phyloP scores from a whole-genome alignment of 2,113 vertebrate species.

The Trochalopteron elliotii region DNA sequence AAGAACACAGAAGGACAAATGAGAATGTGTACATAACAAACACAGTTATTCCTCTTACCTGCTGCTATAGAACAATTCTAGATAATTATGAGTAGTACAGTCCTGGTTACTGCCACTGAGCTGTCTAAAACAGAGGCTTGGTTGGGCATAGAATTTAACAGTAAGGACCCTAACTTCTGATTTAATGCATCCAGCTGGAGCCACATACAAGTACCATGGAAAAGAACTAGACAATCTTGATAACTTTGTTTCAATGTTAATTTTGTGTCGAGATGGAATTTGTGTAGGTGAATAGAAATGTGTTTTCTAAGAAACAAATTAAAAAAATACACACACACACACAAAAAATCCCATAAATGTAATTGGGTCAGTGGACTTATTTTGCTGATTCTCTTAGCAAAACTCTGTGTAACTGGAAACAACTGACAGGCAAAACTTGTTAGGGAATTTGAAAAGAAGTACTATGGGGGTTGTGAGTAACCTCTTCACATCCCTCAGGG shows the following conservation, averaged over 20 bases:
- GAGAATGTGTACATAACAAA: background rate
- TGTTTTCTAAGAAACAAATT: background rate
- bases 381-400: background rate
- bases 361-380: background rate
- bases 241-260: background rate
- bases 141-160: background rate
- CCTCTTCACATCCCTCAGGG: background rate
- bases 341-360: accelerated
- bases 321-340: background rate
- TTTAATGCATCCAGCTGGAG: background rate
- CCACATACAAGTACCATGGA: background rate
- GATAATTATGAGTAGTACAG: background rate
- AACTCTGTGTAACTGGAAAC: background rate
- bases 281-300: background rate
- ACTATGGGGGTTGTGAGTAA: background rate
- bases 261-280: background rate
- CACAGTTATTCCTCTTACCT: background rate
- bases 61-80: background rate
- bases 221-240: background rate
- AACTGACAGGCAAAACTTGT: background rate
- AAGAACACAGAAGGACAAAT: background rate
- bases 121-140: background rate
- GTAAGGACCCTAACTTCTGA: background rate
- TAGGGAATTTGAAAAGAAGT: background rate
- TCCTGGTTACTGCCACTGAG: background rate